Evolutionary conservation across 2,888 invertebrate species (phyloP), one percentile per base, ranked within the genome.

Genomic region (Pseudococcus longispinus): DNA sequence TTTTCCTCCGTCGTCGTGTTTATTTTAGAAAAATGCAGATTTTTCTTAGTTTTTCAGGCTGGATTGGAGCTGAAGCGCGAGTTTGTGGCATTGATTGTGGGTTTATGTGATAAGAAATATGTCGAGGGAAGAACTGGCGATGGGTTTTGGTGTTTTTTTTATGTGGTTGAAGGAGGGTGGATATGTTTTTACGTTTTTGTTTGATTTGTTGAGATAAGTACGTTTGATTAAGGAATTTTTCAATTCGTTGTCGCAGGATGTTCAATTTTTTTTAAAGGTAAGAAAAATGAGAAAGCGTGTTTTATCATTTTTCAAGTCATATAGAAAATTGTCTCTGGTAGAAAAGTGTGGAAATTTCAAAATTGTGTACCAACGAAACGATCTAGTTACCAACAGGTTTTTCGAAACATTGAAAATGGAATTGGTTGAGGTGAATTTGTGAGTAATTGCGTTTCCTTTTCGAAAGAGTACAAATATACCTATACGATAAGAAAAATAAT

Each of bases 21-120:
- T 80, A 70, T 70, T 70, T 29, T 70, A 26, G 70, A 29, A 70
- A 70, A 70, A 70, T 70, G 70, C 70, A 70, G 70, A 70, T 70
- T 70, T 70, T 29, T 23, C 44, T 13, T 13, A n/a, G n/a, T n/a
- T 1, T 46, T 4, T 55, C 3, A n/a, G n/a, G 23, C 23, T 0
- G 37, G 37, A 37, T 37, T 37, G 37, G 37, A 37, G 37, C 37
- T n/a, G 20, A 8, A 60, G 18, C 15, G 4, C 15, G 29, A 70
- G 29, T 70, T 29, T 29, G 70, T 20, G 29, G 29, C 70, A 70
- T 70, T 70, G 70, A 70, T 70, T 60, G 23, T 29, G 70, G 15
- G 13, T 70, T 70, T 70, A 23, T 60, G n/a, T n/a, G 15, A 70
- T 70, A 18, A 18, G 70, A 65, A 70, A 29, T 29, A 18, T 70